phyloP scores from a whole-genome alignment of 2,888 invertebrate species.

The Drosophila vallismaia region DNA sequence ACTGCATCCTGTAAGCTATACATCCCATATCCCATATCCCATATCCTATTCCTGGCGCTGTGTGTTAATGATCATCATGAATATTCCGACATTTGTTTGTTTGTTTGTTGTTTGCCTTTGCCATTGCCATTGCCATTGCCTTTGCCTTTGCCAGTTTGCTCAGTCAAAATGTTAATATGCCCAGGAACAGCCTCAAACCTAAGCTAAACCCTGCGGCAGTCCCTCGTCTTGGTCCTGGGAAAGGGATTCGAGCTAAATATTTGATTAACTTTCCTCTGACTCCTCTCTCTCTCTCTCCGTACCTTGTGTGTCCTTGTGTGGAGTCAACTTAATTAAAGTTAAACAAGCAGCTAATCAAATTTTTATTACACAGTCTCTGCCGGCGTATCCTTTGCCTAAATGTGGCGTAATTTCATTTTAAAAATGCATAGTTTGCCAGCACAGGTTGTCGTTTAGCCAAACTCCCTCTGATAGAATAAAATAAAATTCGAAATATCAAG shows the following conservation, averaged over 20 bases:
- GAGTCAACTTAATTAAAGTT: conserved; percentile 77
- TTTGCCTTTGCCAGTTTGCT: conserved; percentile 47
- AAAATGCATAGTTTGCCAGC: conserved; percentile 57
- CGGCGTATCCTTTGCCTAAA: conserved; percentile 44
- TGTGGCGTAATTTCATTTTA: conserved; percentile 74
- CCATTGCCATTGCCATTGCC: conserved; percentile 27
- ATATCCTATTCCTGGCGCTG: neutral
- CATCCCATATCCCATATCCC: neutral
- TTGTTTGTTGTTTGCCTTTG: conserved; percentile 50
- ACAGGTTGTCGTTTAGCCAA: too few species aligned
- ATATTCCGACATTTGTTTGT: conserved; percentile 66
- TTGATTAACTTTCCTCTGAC: conserved; percentile 48
- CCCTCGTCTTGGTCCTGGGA: neutral
- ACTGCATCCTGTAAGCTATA: conserved; percentile 2
- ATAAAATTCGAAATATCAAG: neutral
- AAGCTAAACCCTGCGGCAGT: conserved; percentile 22
- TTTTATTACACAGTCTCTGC: conserved; percentile 64
- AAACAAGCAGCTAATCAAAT: conserved; percentile 79
- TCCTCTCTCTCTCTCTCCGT: conserved; percentile 22
- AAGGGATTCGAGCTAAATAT: conserved; percentile 55
- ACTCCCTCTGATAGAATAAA: too few species aligned
- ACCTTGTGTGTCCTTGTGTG: conserved; percentile 19
- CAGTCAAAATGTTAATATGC: conserved; percentile 51
- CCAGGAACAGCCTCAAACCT: conserved; percentile 4
- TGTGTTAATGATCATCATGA: conserved; percentile 73